Evolutionary conservation across 2,797 vertebrate species (phyloP).

Genomic region (Cyclopterus lumpus): DNA sequence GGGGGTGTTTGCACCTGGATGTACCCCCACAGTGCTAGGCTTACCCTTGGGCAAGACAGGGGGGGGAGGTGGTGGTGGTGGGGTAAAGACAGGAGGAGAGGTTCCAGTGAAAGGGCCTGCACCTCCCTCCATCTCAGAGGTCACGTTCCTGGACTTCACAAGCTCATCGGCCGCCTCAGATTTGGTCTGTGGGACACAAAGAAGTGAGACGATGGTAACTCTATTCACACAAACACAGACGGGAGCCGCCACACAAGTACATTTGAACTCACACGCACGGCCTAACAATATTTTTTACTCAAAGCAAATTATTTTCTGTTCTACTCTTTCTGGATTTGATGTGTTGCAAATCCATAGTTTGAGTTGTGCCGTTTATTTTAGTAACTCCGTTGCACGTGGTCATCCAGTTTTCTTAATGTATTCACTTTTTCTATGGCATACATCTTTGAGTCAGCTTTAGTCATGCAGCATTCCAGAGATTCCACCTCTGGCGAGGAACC

Average conservation of each 20-base stretch:
- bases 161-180: conserved; percentile 89
- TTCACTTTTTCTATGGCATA: conserved; percentile 5
- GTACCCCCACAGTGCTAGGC: conserved; percentile 46
- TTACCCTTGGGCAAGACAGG: conserved; percentile 54
- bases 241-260: conserved; percentile 14
- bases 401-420: conserved; percentile 17
- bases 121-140: conserved; percentile 49
- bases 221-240: conserved; percentile 21
- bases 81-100: conserved; percentile 51
- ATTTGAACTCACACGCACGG: not conserved
- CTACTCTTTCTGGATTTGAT: not conserved
- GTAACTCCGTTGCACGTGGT: not conserved
- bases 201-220: conserved; percentile 19
- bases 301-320: not conserved
- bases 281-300: not conserved
- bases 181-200: conserved; percentile 82
- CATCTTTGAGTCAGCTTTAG: conserved; percentile 50
- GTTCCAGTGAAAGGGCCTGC: conserved; percentile 14
- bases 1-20: conserved; percentile 48
- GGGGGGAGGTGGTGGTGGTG: conserved; percentile 48
- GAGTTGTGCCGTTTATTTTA: conserved; percentile 8
- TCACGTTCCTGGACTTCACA: conserved; percentile 73
- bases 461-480: conserved; percentile 71
- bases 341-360: not conserved
- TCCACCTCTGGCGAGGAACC: conserved; percentile 62